These are phyloP conservation scores for Polymixis flavicincta DNA, from an alignment of 2,888 invertebrate species.

Conservation along the genomic window DNA sequence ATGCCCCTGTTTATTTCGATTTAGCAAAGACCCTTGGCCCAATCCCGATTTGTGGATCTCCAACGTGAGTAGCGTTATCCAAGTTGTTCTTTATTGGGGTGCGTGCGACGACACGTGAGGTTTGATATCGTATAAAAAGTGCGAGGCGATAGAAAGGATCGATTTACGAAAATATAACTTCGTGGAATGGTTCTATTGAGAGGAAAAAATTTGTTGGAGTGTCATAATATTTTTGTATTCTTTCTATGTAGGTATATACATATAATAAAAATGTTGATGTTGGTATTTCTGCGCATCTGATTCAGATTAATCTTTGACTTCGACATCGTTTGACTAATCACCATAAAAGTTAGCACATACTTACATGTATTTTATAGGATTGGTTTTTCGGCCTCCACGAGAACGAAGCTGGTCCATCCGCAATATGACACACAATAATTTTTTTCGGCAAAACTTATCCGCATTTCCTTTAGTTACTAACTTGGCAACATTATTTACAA, in stretches of 20 bases:
- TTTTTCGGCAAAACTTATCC: slow-evolving; percentile 41
- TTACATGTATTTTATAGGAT: background rate
- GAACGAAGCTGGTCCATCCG: background rate
- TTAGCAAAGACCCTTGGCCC: slow-evolving; percentile 73
- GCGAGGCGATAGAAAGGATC: slow-evolving; percentile 24
- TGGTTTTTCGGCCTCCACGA: no score
- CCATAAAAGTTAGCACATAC: background rate
- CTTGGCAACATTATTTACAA: slow-evolving; percentile 64
- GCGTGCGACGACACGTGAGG: slow-evolving; percentile 55
- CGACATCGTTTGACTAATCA: background rate
- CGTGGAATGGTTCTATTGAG: slow-evolving; percentile 34
- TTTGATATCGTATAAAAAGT: slow-evolving; percentile 51
- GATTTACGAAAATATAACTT: slow-evolving; percentile 31
- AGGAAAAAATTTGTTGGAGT: background rate
- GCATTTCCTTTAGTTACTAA: slow-evolving; percentile 51
- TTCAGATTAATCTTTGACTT: background rate
- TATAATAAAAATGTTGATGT: background rate
- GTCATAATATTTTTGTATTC: slow-evolving; percentile 8
- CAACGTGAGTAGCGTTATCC: slow-evolving; percentile 74
- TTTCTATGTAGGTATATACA: background rate
- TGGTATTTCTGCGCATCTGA: background rate
- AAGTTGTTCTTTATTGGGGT: slow-evolving; percentile 70
- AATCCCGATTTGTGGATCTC: slow-evolving; percentile 71
- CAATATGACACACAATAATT: slow-evolving; percentile 5
- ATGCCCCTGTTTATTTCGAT: slow-evolving; percentile 79